phyloP scores from a whole-genome alignment of 2,888 invertebrate species.

The Amphimallon solstitiale region DNA sequence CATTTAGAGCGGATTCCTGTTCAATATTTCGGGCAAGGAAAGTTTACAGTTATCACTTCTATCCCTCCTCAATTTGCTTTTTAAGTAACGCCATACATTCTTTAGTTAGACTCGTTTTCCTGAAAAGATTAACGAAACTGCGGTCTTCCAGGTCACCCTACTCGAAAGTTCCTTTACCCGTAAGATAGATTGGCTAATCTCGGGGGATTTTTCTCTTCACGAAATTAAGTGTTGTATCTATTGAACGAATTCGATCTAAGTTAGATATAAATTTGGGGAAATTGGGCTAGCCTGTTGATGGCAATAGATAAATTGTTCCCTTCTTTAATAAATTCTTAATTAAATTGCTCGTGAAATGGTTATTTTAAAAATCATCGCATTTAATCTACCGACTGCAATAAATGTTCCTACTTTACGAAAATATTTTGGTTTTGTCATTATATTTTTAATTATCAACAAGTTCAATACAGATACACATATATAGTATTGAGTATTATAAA shows the following conservation, averaged over 20 bases:
- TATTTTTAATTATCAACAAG: no score
- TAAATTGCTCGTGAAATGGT: background rate
- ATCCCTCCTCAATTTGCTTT: slow-evolving; percentile 12
- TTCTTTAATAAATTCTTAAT: slow-evolving; percentile 21
- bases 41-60: slow-evolving; percentile 11
- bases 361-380: no score
- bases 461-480: no score
- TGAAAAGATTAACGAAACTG: slow-evolving; percentile 25
- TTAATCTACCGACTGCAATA: no score
- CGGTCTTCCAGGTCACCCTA: slow-evolving; percentile 5
- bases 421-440: no score
- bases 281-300: slow-evolving; percentile 29
- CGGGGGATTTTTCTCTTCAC: slow-evolving; percentile 23
- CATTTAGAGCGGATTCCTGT: slow-evolving; percentile 22
- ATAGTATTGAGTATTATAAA: no score
- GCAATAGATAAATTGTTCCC: slow-evolving; percentile 20
- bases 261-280: slow-evolving; percentile 23
- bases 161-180: slow-evolving; percentile 8
- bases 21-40: background rate
- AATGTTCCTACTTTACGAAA: no score
- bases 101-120: slow-evolving; percentile 8
- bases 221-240: slow-evolving; percentile 33
- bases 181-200: slow-evolving; percentile 31
- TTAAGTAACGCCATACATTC: slow-evolving; percentile 16
- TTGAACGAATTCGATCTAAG: slow-evolving; percentile 23